Base-by-base conservation (phyloP, 2,113 vertebrate genomes). In the Nannobrachium achirus region DNA sequence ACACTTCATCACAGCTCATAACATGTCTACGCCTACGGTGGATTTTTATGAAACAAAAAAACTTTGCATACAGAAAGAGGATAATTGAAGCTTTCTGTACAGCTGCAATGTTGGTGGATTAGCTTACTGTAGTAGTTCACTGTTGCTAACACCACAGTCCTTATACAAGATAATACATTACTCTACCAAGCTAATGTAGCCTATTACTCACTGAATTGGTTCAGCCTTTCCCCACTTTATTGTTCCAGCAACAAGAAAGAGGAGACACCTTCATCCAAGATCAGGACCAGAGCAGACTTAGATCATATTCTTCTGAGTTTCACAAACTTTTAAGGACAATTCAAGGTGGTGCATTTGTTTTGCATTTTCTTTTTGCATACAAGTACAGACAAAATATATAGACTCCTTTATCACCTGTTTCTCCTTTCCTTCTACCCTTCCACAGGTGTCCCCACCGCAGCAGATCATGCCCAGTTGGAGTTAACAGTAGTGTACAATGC, bases 281-380 rank as follows among this genome's bases (percentile, higher is more conserved):
- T 39, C 65, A 64, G 51, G 64, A 41, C 38, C 80, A 80, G n/a
- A 63, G 76, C 42, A 41, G 15, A 41, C 40, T 80, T 40, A 84
- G 61, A 55, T 56, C 42, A 7, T 89, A 79, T 62, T 86, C 78
- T 13, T 75, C 66, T 19, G 87, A 92, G 56, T 87, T 88, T 69
- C 62, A 84, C 46, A 93, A 87, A 74, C 90, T 93, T n/a, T 78
- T 91, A 42, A 82, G 38, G 18, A 91, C 88, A 86, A 86, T 92
- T 5, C 87, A 92, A 92, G 93, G 93, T 93, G 15, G 14, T 56
- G 0, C 10, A 33, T 71, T 3, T 42, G 18, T 10, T 13, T 56
- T 42, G 2, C 25, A 0, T 13, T 19, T 1, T 33, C 25, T 42
- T 19, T 46, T 56, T 11, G 4, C 15, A 8, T 2, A 8, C 7